Evolutionary conservation across 2,113 vertebrate genomes (phyloP), one percentile per base, ranked within the genome.

Genomic region (Ochotona curzoniae): DNA sequence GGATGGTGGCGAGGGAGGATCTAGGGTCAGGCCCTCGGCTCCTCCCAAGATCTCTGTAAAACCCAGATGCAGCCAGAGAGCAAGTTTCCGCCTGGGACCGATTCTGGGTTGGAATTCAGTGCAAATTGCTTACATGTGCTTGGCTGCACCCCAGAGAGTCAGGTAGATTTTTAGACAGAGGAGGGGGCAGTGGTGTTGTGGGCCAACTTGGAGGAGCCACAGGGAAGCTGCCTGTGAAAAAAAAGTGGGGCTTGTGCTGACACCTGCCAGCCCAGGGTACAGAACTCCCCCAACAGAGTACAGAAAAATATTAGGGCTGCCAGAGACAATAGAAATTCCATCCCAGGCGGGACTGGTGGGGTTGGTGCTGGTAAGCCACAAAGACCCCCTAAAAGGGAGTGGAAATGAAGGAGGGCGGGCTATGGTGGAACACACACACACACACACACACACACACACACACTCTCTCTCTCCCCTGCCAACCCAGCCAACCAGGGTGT

Each of bases 81-180:
- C 75, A 83, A 86, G 74, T 81, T 79, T 89, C 95, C 81, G 91
- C 88, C 94, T 69, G 87, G 87, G 54, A 64, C 60, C 70, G 94
- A 83, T 67, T 44, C 47, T 3, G 81, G 51, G 51, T 60, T 95
- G 90, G 89, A 96, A 93, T 95, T 90, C 64, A 30, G 87, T 32
- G 89, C 87, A 94, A 94, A 97, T 92, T 94, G 82, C 91, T 96
- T 88, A 85, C 89, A 94, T 94, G 91, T 95, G 97, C 87, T 94
- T 95, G 91, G 94, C 91, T 73, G 64, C 7, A 73, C n/a, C 87
- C 87, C 87, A 91, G 66, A 78, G 12, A 93, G 75, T 74, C 87
- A 96, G 96, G 97, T 97, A 96, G 93, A n/a, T 44, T 44, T 91
- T 84, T 66, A 83, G 91, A 89, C 47, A 87, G 54, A 80, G 89